Evolutionary conservation across 2,888 invertebrate genomes (phyloP), one percentile per base, ranked within the genome.

Genomic region (Lasioglossum marginatum): DNA sequence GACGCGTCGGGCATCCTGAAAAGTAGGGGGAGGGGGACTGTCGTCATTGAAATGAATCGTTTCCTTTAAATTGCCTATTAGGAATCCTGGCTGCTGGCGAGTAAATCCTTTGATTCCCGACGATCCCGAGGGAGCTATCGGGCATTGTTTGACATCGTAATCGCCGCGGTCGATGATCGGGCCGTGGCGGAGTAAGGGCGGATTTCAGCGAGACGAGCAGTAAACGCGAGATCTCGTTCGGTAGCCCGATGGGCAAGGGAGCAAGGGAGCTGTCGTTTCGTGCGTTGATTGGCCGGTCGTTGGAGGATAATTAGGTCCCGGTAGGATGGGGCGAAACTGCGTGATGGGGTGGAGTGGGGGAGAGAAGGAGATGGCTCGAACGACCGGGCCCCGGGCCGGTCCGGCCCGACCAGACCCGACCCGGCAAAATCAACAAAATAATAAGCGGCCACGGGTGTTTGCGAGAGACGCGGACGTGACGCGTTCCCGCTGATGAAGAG

Each of bases 371-470:
- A 75, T 27, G 74, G n/a, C 23, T 68, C 66, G 81, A 78, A 70
- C 79, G 45, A 66, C 71, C 45, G 34, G 23, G 57, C n/a, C 57
- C 19, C 31, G 31, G 60, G 12, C 27, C 27, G 57, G 57, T 31
- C 72, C 73, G 73, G 31, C 31, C 31, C 31, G 31, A 60, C 60
- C 60, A 16, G 60, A n/a, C n/a, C 12, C 27, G 57, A 45, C 37
- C 72, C 71, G 74, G 87, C 84, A 91, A 92, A 92, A 92, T 91
- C 91, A 91, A 91, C 91, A 91, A 91, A 92, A 92, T 92, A 92
- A 92, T 92, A 83, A 90, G 71, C 52, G 78, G 68, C 86, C 84
- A 89, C 80, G 84, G 81, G 86, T 89, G 89, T 89, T 89, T 89
- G 89, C 82, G 76, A 63, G 81, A 77, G 73, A 89, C 79, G 82